Evolutionary conservation across 1,140 invertebrate species (phyloP), one percentile per base, ranked within the genome.

Genomic region (Wiebesia pumilae): DNA sequence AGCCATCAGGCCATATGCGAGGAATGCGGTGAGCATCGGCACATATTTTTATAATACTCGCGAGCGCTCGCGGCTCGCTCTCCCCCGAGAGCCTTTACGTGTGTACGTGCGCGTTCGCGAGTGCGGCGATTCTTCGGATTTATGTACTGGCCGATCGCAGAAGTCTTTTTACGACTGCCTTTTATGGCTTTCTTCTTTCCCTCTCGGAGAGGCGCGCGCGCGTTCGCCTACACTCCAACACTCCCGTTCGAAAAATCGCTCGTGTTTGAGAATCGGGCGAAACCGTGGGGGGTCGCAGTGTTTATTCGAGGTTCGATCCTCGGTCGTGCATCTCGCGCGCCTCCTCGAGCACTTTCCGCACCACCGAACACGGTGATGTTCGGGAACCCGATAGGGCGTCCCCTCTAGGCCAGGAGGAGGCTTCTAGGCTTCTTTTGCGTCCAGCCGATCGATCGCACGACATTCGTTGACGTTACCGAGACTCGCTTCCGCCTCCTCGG

Each of bases 1-100:
- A 85, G 84, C 84, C 84, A 81, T 80, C 91, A 89, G 90, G 91
- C 92, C 91, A 93, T 90, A 92, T 90, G 89, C 89, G 87, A 91
- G 90, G 90, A 92, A 92, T 92, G 91, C 89, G 90, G 90, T 93
- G 86, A 92, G 90, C 90, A 83, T 78, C 75, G 69, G 78, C 81
- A 54, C 69, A 71, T 81, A 84, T 84, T 84, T 73, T 84, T 83
- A 83, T 86, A 87, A 81, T 86, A 81, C 58, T 79, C 58, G 21
- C 69, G 27, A 80, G 38, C 33, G 40, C 67, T 87, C 77, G 47
- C 58, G 58, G 58, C 24, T 62, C 75, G 38, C n/a, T 62, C 58
- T 65, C 69, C 6, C 6, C 35, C 69, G 4, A 21, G 19, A 21
- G 69, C 14, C 16, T 35, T 80, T 33, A 27, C 19, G n/a, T 35